These are phyloP conservation scores for Lagria hirta DNA, from an alignment of 2,888 invertebrate species.

Conservation along the genomic window DNA sequence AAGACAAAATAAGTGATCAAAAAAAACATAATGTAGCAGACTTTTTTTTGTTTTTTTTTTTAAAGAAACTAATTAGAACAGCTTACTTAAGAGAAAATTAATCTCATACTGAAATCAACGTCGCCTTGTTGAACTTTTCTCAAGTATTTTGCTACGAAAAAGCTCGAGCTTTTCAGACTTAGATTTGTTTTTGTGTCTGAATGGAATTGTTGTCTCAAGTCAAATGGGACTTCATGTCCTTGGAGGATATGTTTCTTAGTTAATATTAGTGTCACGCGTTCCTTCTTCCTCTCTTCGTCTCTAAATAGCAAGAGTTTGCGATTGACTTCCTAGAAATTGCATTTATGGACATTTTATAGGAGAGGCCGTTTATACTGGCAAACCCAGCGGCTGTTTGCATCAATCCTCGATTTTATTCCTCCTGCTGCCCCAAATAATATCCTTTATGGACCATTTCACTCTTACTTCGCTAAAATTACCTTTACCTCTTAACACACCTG, in stretches of 20 bases:
- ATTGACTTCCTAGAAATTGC: slow-evolving; percentile 31
- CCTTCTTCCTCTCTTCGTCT: slow-evolving; percentile 14
- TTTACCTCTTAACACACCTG: slow-evolving; percentile 27
- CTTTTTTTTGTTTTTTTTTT: too few species aligned
- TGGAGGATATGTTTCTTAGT: slow-evolving; percentile 11
- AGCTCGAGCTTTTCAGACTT: too few species aligned
- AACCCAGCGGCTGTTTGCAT: slow-evolving; percentile 29
- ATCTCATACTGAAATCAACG: too few species aligned
- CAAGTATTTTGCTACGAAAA: too few species aligned
- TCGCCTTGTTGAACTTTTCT: too few species aligned
- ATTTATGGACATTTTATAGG: slow-evolving; percentile 31
- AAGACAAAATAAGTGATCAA: too few species aligned
- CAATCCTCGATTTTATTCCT: slow-evolving; percentile 30
- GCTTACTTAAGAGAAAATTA: too few species aligned
- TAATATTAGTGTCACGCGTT: slow-evolving; percentile 22
- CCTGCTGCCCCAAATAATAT: slow-evolving; percentile 28
- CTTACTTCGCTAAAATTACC: slow-evolving; percentile 29
- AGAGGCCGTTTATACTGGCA: slow-evolving; percentile 28
- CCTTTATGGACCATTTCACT: slow-evolving; percentile 29
- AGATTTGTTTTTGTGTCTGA: slow-evolving; percentile 12
- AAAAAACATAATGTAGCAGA: too few species aligned
- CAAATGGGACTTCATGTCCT: slow-evolving; percentile 10
- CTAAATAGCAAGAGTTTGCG: slow-evolving; percentile 21
- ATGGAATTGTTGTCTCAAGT: slow-evolving; percentile 14
- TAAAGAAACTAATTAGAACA: too few species aligned